phyloP scores from a whole-genome alignment of 2,113 vertebrate genomes.

The Donacobius atricapilla region DNA sequence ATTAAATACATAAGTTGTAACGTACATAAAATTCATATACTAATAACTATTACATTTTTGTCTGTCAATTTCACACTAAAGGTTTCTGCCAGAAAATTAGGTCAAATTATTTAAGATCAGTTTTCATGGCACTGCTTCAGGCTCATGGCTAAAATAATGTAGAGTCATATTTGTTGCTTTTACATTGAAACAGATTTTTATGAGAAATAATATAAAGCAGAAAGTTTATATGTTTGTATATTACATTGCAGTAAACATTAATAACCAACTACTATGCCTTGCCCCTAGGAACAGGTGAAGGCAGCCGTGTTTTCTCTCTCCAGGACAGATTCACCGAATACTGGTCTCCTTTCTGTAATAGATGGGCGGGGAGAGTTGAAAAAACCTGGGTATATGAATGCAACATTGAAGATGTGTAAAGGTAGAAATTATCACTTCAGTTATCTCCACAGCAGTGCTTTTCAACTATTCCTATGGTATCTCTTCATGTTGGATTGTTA shows the following conservation, averaged over 20 bases:
- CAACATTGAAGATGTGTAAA: neutral
- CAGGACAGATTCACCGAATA: neutral
- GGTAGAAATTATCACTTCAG: neutral
- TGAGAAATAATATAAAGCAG: neutral
- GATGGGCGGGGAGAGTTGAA: neutral
- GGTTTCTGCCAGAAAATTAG: neutral
- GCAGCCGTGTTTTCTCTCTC: neutral
- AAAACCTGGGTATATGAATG: neutral
- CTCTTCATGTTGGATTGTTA: neutral
- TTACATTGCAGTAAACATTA: neutral
- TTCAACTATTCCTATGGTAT: neutral
- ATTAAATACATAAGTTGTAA: neutral
- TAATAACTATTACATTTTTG: neutral
- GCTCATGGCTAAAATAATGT: neutral
- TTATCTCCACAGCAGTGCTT: neutral
- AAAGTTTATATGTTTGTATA: neutral
- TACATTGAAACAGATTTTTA: neutral
- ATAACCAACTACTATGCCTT: neutral
- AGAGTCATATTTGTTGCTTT: neutral
- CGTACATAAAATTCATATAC: neutral
- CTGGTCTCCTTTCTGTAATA: neutral
- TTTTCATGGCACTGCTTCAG: neutral
- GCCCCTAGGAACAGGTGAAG: neutral
- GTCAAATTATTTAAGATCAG: neutral
- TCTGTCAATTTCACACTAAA: neutral